Evolutionary conservation across 2,113 vertebrate genomes (phyloP).

Genomic region (Nothocercus nigrocapillus): DNA sequence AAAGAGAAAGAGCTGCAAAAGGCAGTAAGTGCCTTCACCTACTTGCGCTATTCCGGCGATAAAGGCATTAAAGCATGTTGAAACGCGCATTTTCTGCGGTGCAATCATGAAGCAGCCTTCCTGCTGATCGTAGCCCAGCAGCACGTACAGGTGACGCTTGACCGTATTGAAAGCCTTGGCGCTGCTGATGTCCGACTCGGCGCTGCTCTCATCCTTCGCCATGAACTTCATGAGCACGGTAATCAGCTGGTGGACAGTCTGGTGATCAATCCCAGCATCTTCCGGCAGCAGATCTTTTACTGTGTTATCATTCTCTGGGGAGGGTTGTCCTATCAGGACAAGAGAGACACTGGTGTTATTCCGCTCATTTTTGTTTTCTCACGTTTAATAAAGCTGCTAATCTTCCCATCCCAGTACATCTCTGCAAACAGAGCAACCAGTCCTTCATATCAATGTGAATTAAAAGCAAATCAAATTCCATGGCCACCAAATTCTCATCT

Average conservation of each 20-base stretch:
- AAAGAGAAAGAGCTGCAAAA: background rate
- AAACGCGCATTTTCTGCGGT: slow-evolving; percentile 97
- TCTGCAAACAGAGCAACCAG: background rate
- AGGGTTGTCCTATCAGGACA: slow-evolving; percentile 81
- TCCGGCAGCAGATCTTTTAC: slow-evolving; percentile 95
- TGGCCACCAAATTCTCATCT: background rate
- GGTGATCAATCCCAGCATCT: slow-evolving; percentile 95
- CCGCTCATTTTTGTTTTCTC: background rate
- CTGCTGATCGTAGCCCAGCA: slow-evolving; percentile 96
- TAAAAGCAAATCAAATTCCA: background rate
- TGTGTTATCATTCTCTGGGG: slow-evolving; percentile 88
- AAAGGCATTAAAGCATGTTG: slow-evolving; percentile 98
- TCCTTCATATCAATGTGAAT: background rate
- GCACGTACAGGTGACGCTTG: slow-evolving; percentile 94
- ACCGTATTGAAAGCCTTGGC: slow-evolving; percentile 98
- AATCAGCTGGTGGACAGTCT: slow-evolving; percentile 97
- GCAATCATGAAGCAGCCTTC: slow-evolving; percentile 99
- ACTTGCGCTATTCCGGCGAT: slow-evolving; percentile 97
- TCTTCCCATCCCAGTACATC: background rate
- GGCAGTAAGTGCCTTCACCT: slow-evolving; percentile 22
- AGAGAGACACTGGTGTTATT: background rate
- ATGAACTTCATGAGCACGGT: slow-evolving; percentile 99
- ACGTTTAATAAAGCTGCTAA: background rate
- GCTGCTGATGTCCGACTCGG: slow-evolving; percentile 92
- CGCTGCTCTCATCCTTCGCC: slow-evolving; percentile 96